A percentile compares a stretch with the other conserved stretches of the same genome.
These are phyloP conservation scores for Prenolepis imparis DNA, from an alignment of 2,888 invertebrate genomes.

Conservation along the genomic window DNA sequence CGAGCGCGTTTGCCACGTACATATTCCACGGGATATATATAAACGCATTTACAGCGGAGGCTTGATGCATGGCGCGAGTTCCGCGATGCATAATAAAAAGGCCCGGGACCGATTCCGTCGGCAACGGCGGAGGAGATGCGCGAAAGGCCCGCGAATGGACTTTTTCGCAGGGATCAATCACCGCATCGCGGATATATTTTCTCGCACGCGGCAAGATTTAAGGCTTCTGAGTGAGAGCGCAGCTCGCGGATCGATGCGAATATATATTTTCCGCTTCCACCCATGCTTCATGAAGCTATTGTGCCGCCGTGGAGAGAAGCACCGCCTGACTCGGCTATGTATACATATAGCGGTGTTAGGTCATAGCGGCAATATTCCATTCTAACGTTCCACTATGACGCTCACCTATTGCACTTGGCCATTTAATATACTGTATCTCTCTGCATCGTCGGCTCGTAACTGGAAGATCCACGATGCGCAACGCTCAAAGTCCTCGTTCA, in stretches of 20 bases:
- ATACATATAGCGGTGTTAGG: conserved; percentile 55
- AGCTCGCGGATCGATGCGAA: conserved; percentile 43
- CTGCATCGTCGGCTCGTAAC: conserved; percentile 57
- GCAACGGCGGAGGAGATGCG: background rate
- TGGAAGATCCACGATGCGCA: conserved; percentile 32
- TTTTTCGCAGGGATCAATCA: conserved; percentile 38
- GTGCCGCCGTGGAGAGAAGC: conserved; percentile 23
- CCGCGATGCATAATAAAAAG: conserved; percentile 50
- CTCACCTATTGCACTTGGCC: conserved; percentile 63
- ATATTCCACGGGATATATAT: conserved; percentile 31
- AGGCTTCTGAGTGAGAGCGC: conserved; percentile 26
- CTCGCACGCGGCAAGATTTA: conserved; percentile 46
- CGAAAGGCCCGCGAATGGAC: conserved; percentile 32
- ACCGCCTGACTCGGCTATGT: conserved; percentile 37
- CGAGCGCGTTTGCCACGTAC: conserved; percentile 38
- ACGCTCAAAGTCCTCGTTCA: conserved; percentile 29
- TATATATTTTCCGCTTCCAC: conserved; percentile 46
- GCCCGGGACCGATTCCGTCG: conserved; percentile 12
- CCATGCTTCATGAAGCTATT: conserved; percentile 51
- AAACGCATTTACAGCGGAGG: conserved; percentile 40
- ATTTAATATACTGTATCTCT: conserved; percentile 76
- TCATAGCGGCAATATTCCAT: conserved; percentile 51
- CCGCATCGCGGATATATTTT: conserved; percentile 38
- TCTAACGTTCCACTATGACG: conserved; percentile 30
- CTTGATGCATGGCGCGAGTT: conserved; percentile 44